Evolutionary conservation across 2,113 vertebrate genomes (phyloP), one percentile per base, ranked within the genome.

Genomic region (Otocyon megalotis): DNA sequence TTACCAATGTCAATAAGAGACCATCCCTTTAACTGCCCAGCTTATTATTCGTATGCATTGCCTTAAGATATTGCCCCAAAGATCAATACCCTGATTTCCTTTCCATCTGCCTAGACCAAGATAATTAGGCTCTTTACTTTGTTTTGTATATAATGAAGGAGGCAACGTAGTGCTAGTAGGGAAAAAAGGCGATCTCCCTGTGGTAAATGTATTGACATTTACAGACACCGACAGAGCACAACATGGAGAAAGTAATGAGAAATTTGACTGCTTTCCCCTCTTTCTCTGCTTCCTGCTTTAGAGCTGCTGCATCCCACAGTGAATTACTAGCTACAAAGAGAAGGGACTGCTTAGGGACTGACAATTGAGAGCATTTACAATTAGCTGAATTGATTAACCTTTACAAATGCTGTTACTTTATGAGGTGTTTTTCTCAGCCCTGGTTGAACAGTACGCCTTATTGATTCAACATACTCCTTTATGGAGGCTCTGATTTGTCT

Each of bases 301-400:
- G 63, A 79, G 28, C 90, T 95, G 88, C 72, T 81, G 87, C 96
- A 94, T 97, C 97, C 98, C 98, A 98, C 91, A 84, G 94, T 98
- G 98, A 98, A 98, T 98, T 98, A 97, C 95, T 88, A 94, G 76
- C 92, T 98, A 97, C 97, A 98, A 98, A 99, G 98, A 98, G 88
- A 98, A 97, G 89, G 48, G 86, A 88, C 97, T 96, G 92, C 97
- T 98, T 98, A 98, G 97, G 97, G 94, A 97, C 97, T 98, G 98
- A 98, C 98, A 98, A 97, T 94, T 95, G 98, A 98, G 97, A 98
- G 94, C 98, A 98, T 98, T 98, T 98, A 98, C 98, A 98, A 98
- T 99, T 99, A 99, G 95, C 96, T 98, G 98, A 98, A 99, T 98
- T 98, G 98, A 99, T 99, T 99, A 99, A 99, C 98, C 98, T 99